These are phyloP conservation scores for Mnemiopsis leidyi DNA, from an alignment of 37 sponge, comb jelly and placozoan genomes.

Conservation along the genomic window DNA sequence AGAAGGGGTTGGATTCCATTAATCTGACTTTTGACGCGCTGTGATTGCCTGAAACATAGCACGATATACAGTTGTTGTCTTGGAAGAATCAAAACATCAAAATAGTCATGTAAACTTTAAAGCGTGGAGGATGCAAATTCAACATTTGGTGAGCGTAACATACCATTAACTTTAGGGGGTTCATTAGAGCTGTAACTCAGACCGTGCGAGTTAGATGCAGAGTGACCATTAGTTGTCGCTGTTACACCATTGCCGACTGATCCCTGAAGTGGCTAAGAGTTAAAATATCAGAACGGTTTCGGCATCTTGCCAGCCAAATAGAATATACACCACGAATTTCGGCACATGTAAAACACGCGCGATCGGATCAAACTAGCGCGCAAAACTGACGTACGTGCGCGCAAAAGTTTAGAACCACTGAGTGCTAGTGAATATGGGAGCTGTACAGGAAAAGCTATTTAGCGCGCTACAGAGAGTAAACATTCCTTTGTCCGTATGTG, in stretches of 20 bases:
- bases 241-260: neutral
- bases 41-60: conserved; percentile 56
- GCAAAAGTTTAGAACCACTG: conserved; percentile 2
- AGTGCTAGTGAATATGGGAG: neutral
- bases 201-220: neutral
- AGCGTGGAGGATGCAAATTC: too few relatives aligned
- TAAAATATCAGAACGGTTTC: neutral
- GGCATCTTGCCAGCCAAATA: neutral
- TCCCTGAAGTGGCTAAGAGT: neutral
- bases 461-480: neutral
- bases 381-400: neutral
- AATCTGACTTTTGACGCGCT: neutral
- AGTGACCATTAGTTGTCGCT: neutral
- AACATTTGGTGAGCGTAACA: neutral
- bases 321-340: neutral
- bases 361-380: neutral
- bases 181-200: neutral
- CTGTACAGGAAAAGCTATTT: neutral
- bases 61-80: too few relatives aligned
- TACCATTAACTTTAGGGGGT: neutral
- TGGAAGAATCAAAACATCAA: too few relatives aligned
- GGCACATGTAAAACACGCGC: neutral
- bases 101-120: too few relatives aligned
- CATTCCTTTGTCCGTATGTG: neutral
- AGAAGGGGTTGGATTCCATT: conserved; percentile 47